Evolutionary conservation across 1,140 invertebrate species (phyloP).

Genomic region (Drosophila lacteicornis): DNA sequence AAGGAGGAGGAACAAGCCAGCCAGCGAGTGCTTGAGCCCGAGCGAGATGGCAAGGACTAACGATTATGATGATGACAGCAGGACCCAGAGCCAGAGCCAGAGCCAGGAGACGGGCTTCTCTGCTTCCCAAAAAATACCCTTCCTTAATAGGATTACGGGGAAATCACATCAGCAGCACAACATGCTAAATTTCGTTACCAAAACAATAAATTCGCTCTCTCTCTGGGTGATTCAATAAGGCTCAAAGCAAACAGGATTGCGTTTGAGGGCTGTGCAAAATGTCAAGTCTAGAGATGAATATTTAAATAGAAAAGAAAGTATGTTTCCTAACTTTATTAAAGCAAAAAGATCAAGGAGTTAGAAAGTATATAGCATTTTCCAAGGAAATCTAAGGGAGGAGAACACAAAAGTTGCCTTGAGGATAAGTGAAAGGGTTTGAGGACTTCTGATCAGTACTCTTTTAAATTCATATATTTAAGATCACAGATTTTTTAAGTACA

Average conservation of each 20-base stretch:
- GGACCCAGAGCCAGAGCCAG: not conserved
- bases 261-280: not conserved
- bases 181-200: conserved; percentile 14
- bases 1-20: conserved; percentile 15
- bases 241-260: conserved; percentile 9
- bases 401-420: not conserved
- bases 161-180: conserved; percentile 26
- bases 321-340: conserved; percentile 1
- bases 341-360: not conserved
- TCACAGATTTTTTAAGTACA: too few species aligned
- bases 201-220: conserved; percentile 22
- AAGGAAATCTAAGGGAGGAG: not conserved
- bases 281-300: conserved; percentile 17
- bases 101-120: conserved; percentile 5
- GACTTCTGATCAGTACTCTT: too few species aligned
- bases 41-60: conserved; percentile 48
- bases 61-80: conserved; percentile 79
- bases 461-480: too few species aligned
- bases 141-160: conserved; percentile 5
- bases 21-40: not conserved
- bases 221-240: conserved; percentile 3
- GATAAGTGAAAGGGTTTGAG: not conserved
- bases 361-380: not conserved
- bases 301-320: conserved; percentile 2
- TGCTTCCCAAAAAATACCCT: conserved; percentile 20